A percentile compares a stretch with the other conserved stretches of the same genome.
Conservation (phyloP, 2,797 vertebrate genomes). For the Sternotherus odoratus region DNA sequence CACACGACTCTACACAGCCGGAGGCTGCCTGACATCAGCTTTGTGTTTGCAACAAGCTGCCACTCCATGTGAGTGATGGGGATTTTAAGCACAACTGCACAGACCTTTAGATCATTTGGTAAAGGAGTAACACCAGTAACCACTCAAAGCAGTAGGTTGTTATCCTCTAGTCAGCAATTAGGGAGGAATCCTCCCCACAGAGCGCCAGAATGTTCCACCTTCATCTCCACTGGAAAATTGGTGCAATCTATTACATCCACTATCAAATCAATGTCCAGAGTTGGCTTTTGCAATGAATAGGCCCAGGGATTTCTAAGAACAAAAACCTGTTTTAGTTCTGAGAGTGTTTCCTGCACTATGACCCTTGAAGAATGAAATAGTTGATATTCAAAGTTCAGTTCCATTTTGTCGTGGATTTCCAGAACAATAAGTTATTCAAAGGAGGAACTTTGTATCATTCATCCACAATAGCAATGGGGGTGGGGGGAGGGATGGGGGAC, state of each 20-base stretch:
- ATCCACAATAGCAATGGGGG: no score
- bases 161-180: background rate
- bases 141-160: background rate
- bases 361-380: conserved; percentile 55
- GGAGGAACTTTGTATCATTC: conserved; percentile 46
- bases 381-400: conserved; percentile 70
- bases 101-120: background rate
- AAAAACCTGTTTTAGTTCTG: conserved; percentile 4
- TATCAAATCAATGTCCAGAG: conserved; percentile 69
- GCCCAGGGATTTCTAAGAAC: conserved; percentile 53
- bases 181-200: background rate
- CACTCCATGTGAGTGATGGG: background rate
- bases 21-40: background rate
- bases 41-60: rapidly evolving
- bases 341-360: conserved; percentile 62
- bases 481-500: no score
- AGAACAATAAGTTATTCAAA: conserved; percentile 60
- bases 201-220: background rate
- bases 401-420: conserved; percentile 53
- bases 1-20: rapidly evolving
- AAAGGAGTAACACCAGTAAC: background rate
- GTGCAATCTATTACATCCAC: conserved; percentile 52
- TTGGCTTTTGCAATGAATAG: conserved; percentile 60
- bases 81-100: background rate
- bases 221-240: conserved; percentile 20